Evolutionary conservation across 1,140 invertebrate species (phyloP).

Genomic region (Drosophila elegans): DNA sequence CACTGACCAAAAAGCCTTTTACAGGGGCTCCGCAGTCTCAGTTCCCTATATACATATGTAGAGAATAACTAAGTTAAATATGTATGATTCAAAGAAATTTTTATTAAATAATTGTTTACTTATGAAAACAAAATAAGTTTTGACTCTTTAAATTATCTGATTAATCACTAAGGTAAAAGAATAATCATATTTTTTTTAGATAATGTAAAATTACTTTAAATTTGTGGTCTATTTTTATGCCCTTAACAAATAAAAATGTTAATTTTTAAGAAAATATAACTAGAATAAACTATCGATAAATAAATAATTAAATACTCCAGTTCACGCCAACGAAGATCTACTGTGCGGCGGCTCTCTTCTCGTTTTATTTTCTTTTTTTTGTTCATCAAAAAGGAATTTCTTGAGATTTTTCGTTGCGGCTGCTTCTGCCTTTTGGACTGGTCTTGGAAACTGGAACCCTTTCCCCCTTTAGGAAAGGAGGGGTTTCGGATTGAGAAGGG

Average conservation of each 20-base stretch:
- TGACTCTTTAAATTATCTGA: no score
- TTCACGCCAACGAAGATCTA: background rate
- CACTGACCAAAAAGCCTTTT: constrained; percentile 46
- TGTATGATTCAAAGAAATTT: no score
- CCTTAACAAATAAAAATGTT: no score
- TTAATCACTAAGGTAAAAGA: no score
- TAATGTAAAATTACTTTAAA: no score
- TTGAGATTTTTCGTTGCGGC: constrained; percentile 64
- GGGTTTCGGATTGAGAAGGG: background rate
- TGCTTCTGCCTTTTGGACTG: constrained; percentile 65
- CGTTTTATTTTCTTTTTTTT: constrained; percentile 52
- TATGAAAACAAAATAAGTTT: no score
- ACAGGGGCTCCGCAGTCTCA: background rate
- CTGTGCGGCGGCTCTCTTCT: constrained; percentile 21
- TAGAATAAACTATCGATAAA: background rate
- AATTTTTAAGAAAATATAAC: no score
- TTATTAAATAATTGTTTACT: no score
- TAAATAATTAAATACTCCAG: background rate
- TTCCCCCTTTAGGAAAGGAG: constrained; percentile 4
- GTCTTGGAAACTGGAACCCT: constrained; percentile 80
- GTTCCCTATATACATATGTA: background rate
- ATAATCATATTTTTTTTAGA: no score
- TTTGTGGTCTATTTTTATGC: background rate
- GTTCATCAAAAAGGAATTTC: constrained; percentile 72
- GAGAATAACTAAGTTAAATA: no score